These are phyloP conservation scores for Cassiopea andromeda DNA, from an alignment of 30 jellyfish, hydroid and myxozoan genomes.

Conservation along the genomic window DNA sequence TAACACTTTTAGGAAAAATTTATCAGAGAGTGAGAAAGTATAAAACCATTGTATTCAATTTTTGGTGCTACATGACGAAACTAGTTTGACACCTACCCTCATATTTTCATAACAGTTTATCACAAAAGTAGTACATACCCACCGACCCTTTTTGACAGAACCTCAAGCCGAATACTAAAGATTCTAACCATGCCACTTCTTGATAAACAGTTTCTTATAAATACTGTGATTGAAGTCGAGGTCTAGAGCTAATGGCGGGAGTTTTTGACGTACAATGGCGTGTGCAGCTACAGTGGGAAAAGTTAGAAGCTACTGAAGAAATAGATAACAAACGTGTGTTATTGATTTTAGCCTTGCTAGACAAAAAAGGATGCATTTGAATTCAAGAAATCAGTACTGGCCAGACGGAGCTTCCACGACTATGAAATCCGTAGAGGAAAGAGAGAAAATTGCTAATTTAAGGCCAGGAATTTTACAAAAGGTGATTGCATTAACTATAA, in stretches of 20 bases:
- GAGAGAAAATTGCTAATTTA: conserved; percentile 19
- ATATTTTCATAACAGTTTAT: too few relatives aligned
- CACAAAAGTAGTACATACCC: too few relatives aligned
- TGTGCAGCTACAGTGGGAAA: background rate
- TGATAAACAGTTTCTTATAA: too few relatives aligned
- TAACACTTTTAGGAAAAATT: too few relatives aligned
- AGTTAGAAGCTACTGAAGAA: background rate
- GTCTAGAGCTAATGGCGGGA: conserved; percentile 22
- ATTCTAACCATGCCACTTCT: too few relatives aligned
- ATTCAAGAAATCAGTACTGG: conserved; percentile 16
- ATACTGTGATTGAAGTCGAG: background rate
- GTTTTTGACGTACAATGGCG: background rate
- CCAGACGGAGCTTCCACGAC: conserved; percentile 54
- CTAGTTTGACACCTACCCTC: too few relatives aligned
- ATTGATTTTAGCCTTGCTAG: too few relatives aligned
- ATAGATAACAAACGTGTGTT: background rate
- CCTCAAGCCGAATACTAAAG: too few relatives aligned
- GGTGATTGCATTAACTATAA: background rate
- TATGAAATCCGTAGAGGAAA: background rate
- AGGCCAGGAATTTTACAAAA: conserved; percentile 39
- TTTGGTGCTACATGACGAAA: too few relatives aligned
- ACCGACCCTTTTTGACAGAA: too few relatives aligned
- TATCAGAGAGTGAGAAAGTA: too few relatives aligned
- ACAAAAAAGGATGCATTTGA: background rate
- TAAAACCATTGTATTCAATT: too few relatives aligned